Percentiles rank a stretch among this genome's conserved stretches.
These are phyloP conservation scores for Dufourea novaeangliae DNA, from an alignment of 1,140 invertebrate species.

Conservation along the genomic window DNA sequence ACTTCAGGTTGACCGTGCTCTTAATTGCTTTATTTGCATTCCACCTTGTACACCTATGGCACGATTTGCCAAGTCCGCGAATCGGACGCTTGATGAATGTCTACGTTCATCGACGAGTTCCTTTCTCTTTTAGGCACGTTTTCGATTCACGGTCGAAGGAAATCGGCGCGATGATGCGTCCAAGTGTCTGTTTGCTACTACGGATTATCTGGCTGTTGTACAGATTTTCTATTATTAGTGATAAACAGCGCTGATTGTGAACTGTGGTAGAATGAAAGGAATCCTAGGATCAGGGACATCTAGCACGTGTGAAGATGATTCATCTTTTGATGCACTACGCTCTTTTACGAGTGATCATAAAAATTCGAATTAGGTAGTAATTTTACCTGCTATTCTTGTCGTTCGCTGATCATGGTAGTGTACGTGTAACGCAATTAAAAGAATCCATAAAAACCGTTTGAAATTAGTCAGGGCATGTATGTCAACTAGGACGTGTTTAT, in stretches of 20 bases:
- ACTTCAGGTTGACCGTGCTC: background rate
- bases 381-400: too few species aligned
- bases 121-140: background rate
- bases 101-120: background rate
- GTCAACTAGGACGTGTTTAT: background rate
- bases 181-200: background rate
- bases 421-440: too few species aligned
- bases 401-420: too few species aligned
- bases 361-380: too few species aligned
- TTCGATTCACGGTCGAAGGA: background rate
- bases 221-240: background rate
- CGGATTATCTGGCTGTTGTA: background rate
- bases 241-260: background rate
- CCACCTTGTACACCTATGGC: background rate
- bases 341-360: too few species aligned
- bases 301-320: background rate
- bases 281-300: background rate
- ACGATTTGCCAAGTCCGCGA: constrained; percentile 18
- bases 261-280: background rate
- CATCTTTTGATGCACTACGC: background rate
- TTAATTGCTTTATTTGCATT: constrained; percentile 36
- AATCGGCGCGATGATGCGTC: background rate
- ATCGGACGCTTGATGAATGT: constrained; percentile 4
- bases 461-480: background rate
- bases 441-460: background rate